These are phyloP conservation scores for Hydrolagus colliei DNA, from an alignment of 2,797 vertebrate genomes.

Conservation along the genomic window DNA sequence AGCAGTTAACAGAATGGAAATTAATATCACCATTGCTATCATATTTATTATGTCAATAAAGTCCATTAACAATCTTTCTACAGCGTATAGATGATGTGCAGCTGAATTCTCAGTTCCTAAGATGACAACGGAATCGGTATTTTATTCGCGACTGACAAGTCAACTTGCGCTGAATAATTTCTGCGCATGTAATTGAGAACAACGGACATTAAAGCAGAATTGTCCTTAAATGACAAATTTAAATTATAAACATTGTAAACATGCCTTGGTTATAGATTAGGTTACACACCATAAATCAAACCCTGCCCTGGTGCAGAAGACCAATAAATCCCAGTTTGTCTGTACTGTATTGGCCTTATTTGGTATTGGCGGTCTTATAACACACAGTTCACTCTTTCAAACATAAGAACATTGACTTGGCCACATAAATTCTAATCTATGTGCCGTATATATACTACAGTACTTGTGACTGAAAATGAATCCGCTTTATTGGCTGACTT, in stretches of 20 bases:
- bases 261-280: not conserved
- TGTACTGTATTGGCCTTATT: no score
- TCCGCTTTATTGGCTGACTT: no score
- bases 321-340: not conserved
- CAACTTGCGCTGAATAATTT: not conserved
- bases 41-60: constrained; percentile 48
- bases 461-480: no score
- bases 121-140: not conserved
- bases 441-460: no score
- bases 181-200: not conserved
- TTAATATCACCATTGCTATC: constrained; percentile 46
- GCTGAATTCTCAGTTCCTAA: not conserved
- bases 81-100: not conserved
- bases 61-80: constrained; percentile 44
- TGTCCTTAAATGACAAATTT: not conserved
- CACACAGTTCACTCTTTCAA: no score
- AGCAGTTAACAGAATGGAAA: constrained; percentile 51
- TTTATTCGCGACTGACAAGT: constrained; percentile 43
- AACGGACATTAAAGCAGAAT: not conserved
- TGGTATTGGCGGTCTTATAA: no score
- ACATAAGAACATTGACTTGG: no score
- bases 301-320: not conserved
- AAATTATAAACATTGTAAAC: not conserved
- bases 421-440: no score
- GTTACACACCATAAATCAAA: not conserved